Base-by-base conservation (phyloP, 2,797 vertebrate genomes). In the Limnodromus scolopaceus region DNA sequence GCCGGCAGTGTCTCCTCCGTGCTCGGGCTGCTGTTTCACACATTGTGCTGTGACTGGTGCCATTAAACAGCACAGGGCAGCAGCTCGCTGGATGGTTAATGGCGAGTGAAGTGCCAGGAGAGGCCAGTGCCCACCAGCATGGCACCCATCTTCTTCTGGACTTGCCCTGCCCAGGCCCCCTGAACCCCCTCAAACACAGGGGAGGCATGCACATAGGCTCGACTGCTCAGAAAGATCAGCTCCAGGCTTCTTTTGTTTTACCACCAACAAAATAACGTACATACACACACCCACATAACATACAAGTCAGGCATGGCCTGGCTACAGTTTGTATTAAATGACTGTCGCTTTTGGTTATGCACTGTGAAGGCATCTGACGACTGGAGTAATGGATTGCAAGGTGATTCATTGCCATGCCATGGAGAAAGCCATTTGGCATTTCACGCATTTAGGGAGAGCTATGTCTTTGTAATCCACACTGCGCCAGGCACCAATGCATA, bases 141-240 rank as follows among this genome's bases (percentile, higher is more conserved):
- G 1, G 49, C 51, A 58, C 17, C 14, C 2, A 0, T 15, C 14
- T 16, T 53, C 38, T 20, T 53, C 69, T 34, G 34, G 34, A 23
- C 54, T 51, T 65, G 25, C 45, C n/a, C 41, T 43, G 38, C 27
- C 27, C 46, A 58, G 54, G 30, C 7, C 20, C 25, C 30, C 24
- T 1, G 39, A 76, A 4, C 3, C 20, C 30, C 22, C 57, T 27
- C 24, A 15, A 39, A 36, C 12, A 30, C n/a, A 53, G 16, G 10
- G 38, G 11, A 68, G 48, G 19, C 18, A n/a, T 0, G 0, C 14
- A n/a, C 1, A 0, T 17, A 39, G 0, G 2, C 69, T 27, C 6
- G 1, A 34, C 15, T 53, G 51, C 58, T 38, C 43, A 22, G 49
- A 65, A 66, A 60, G 39, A 81, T 24, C 75, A 68, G 41, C 18